Base-by-base conservation (phyloP, 1,140 invertebrate species). In the Megalonaias nervosa region DNA sequence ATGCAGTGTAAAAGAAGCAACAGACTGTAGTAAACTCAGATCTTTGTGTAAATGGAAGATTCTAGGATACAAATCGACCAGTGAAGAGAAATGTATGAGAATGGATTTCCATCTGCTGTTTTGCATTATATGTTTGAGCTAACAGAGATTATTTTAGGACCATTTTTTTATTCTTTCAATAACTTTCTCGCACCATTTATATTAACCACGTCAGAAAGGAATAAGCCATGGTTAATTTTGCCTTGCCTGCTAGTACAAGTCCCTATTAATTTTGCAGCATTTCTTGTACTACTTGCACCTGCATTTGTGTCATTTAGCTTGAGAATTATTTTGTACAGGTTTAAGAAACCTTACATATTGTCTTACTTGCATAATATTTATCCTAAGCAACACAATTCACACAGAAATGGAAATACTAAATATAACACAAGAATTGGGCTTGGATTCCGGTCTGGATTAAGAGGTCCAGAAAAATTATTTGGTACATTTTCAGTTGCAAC, bases 301-400 rank as follows among this genome's bases (percentile, higher is more conserved):
- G 75, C 78, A 5, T 9, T 85, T 15, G n/a, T 80, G 23, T 79
- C 77, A 15, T 75, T 83, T 31, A 38, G 83, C n/a, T 17, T 84
- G 21, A 67, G 85, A 31, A 84, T 78, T 71, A 3, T 83, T 12
- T 70, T 87, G 31, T 77, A 82, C 17, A 70, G 71, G n/a, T 59
- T 84, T 56, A 73, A 82, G 15, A 57, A 75, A 31, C 81, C 83
- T 1, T 86, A 81, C 76, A 72, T 80, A 56, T 81, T 80, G 31
- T 85, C 81, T 58, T 58, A 69, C 31, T 12, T 48, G 13, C 21
- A 60, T 26, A 13, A 12, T 69, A 69, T 64, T 21, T 64, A 11
- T 59, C 13, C 19, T 48, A 59, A 67, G 19, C 66, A 38, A 26
- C 59, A 14, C 17, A n/a, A 16, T 13, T 12, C 17, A 14, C 19